Base-by-base conservation (phyloP, 92 coral and sea anemone genomes). In the Desmophyllum pertusum region DNA sequence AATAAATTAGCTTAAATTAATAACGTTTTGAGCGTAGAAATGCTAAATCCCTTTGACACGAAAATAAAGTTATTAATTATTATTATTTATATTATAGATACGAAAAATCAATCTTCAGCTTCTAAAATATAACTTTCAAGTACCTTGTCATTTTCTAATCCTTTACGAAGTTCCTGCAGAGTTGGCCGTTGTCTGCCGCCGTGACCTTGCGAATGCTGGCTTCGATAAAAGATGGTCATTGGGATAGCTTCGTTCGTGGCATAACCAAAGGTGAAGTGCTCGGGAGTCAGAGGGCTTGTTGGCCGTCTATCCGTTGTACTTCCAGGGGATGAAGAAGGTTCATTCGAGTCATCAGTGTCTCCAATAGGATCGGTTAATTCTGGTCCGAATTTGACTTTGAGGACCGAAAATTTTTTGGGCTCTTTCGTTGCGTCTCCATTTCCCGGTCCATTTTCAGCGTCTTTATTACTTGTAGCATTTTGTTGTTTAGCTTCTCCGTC, bases 201-300 rank as follows among this genome's bases (percentile, higher is more conserved):
- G 3, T 85, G 70, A 23, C 88, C 93, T 37, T 92, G 91, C 0
- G 98, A 92, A 4, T 88, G 84, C 55, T 85, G 90, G 66, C 95
- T 94, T 68, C 99, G 84, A 69, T 97, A 97, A 70, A 91, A 97
- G 29, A 97, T 86, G 27, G 99, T 97, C 99, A 97, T 97, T 7
- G 99, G 99, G 13, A 97, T 84, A 4, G 99, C 98, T 69, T 94
- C 98, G 72, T 94, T 94, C 0, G 98, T 95, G 13, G 93, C 84
- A 79, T 97, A 97, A 3, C 97, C 97, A 3, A 78, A 86, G 9
- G 98, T 94, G 50, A 86, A 90, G 38, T 90, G 68, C 36, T 93
- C 97, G 1, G 94, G 88, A 25, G 91, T 84, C 23, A 53, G 69
- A 10, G 98, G 92, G 30, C 81, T 83, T 72, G 36, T 84, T 82